These are phyloP conservation scores for Epirrhoe alternata DNA, from an alignment of 2,888 invertebrate genomes.

Conservation along the genomic window DNA sequence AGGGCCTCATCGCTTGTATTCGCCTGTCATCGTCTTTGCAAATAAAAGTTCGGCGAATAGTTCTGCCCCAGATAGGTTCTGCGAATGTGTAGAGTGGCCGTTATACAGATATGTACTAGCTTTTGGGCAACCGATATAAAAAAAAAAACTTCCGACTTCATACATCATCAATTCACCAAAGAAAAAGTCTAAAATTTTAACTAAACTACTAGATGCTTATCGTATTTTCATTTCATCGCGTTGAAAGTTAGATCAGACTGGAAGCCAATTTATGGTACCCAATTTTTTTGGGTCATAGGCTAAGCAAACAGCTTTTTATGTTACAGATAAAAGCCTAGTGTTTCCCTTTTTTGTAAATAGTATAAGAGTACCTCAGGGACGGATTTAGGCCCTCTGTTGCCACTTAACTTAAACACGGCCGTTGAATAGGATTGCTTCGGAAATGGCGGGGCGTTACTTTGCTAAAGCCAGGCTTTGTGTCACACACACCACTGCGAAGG, in stretches of 20 bases:
- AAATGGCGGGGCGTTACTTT: conserved; percentile 54
- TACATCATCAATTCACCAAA: too few relatives aligned
- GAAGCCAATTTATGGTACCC: background rate
- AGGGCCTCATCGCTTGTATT: background rate
- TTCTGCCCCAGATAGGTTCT: background rate
- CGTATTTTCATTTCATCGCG: background rate
- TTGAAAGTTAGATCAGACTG: background rate
- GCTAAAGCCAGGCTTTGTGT: conserved; percentile 49
- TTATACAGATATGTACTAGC: too few relatives aligned
- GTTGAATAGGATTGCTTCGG: conserved; percentile 55
- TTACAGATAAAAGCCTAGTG: conserved; percentile 36
- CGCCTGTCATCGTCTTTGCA: background rate
- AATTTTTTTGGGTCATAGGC: conserved; percentile 14
- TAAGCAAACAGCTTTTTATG: conserved; percentile 17
- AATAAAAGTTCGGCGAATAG: too few relatives aligned
- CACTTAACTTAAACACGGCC: conserved; percentile 59
- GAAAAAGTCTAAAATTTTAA: background rate
- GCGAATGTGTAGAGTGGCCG: background rate
- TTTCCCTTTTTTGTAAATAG: conserved; percentile 43
- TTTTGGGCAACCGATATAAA: too few relatives aligned
- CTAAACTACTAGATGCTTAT: background rate
- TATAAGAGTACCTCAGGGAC: conserved; percentile 40
- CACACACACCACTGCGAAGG: conserved; percentile 44
- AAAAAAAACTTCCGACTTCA: too few relatives aligned
- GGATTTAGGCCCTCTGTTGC: conserved; percentile 49